phyloP scores from a whole-genome alignment of 2,888 invertebrate genomes.

The Perithous albicinctus region DNA sequence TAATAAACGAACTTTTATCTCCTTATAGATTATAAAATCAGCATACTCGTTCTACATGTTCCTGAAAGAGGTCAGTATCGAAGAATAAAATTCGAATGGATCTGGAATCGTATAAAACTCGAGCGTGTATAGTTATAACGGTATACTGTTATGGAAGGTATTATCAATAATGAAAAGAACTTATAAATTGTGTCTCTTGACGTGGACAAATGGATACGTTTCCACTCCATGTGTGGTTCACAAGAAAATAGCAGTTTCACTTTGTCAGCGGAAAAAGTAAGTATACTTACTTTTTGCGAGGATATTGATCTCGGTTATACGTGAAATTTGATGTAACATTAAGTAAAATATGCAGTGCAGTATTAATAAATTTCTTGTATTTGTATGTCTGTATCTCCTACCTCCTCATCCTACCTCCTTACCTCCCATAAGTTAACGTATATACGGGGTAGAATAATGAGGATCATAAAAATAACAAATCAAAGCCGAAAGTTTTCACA shows the following conservation, averaged over 20 bases:
- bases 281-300: too few species aligned
- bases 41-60: constrained; percentile 58
- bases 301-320: neutral
- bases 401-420: too few species aligned
- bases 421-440: too few species aligned
- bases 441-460: too few species aligned
- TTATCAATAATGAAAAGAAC: constrained; percentile 1
- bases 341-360: neutral
- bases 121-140: neutral
- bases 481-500: too few species aligned
- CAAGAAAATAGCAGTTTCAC: neutral
- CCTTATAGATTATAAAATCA: constrained; percentile 44
- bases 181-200: neutral
- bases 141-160: neutral
- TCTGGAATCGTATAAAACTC: neutral
- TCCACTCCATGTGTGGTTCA: neutral
- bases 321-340: neutral
- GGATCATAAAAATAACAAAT: too few species aligned
- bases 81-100: neutral
- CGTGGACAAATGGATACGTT: neutral
- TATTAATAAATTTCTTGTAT: too few species aligned
- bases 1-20: neutral
- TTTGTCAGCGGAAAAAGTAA: neutral
- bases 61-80: neutral
- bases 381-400: too few species aligned